Evolutionary conservation across 2,888 invertebrate species (phyloP), one percentile per base, ranked within the genome.

Genomic region (Phalera bucephala): DNA sequence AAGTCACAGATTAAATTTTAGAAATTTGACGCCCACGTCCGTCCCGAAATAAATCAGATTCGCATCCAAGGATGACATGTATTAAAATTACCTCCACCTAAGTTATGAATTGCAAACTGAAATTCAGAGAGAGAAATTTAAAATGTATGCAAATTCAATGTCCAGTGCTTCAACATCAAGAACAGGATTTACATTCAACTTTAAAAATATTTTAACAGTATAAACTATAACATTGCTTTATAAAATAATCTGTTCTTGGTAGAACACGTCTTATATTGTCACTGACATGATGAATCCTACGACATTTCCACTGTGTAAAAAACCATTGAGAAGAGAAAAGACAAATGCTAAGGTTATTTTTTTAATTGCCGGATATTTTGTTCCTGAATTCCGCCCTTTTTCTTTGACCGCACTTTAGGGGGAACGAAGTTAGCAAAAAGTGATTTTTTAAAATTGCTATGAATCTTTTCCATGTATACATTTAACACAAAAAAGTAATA

Each of bases 101-200:
- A 47, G 43, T 46, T 40, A 42, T 36, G 37, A 52, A 51, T 43
- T 34, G 25, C 36, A 32, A 40, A 45, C 41, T 46, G 33, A 44
- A 52, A 40, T 40, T 45, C 46, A 35, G 25, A 48, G 53, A n/a
- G n/a, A 26, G 39, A 52, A 56, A 58, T 67, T 59, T 57, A 41
- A 62, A 69, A 71, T 64, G 42, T 57, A 71, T 64, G 71, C 54
- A 65, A 70, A 70, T 67, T 57, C 40, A 45, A 40, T 50, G 45
- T 55, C 51, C 49, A 54, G 32, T 45, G 52, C 44, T 40, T 45
- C 43, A 32, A 23, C 9, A 6, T 11, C 11, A 9, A 11, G 11
- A 40, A 35, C 33, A 35, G 25, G 36, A 25, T 36, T 11, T 23
- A 17, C 6, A 17, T 4, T 6, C 17, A 17, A n/a, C n/a, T n/a